Evolutionary conservation across 2,888 invertebrate genomes (phyloP), one percentile per base, ranked within the genome.

Genomic region (Noctua pronuba): DNA sequence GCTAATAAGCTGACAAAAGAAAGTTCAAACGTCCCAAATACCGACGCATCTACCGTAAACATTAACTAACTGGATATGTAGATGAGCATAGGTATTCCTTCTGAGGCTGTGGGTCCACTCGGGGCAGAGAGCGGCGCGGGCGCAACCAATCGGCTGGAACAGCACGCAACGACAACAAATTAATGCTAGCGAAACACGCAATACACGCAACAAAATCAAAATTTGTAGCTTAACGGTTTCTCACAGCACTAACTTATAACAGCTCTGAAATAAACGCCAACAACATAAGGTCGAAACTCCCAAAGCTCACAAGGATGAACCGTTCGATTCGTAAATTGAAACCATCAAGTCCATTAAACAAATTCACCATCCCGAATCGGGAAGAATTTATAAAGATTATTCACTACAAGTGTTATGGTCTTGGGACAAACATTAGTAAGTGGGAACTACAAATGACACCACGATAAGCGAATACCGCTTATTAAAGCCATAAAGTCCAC

Each of bases 61-160:
- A 90, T 87, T 88, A 89, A 90, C 86, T 90, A 90, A 90, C 88
- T 87, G 88, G 86, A 89, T 90, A 93, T 93, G 92, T 90, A 92
- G 92, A 94, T 92, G 88, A 87, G 80, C 79, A 81, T 82, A 87
- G 84, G 89, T 88, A 89, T 91, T 91, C 90, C 87, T 88, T 86
- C 79, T 86, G 92, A 91, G 84, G 88, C 89, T 89, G 90, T 84
- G 89, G 91, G 91, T 91, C 90, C 91, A 90, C 88, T 88, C 86
- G 88, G 86, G 87, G 87, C 88, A 89, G 81, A 87, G 90, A 91
- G 89, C 78, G 75, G 73, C 70, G 75, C 73, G 87, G 88, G 87
- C 83, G 90, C 90, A 75, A 78, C 90, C 90, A 92, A 95, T 95
- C 93, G 90, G 71, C 85, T 90, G 91, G 92, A 94, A 94, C 94